Base-by-base conservation (phyloP, 2,113 vertebrate species). In the Paradoxurus hermaphroditus region DNA sequence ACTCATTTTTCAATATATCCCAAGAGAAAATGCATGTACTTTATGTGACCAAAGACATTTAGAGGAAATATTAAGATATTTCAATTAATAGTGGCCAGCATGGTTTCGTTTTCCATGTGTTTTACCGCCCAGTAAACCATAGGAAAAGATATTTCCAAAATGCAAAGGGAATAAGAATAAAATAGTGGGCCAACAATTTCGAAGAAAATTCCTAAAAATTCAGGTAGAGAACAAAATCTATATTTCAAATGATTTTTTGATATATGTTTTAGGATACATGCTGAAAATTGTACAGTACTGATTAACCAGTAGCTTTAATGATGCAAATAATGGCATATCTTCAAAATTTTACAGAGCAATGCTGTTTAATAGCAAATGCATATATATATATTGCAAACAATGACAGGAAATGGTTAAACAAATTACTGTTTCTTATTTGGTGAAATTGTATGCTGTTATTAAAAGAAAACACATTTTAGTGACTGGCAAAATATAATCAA, bases 391-490 rank as follows among this genome's bases (percentile, higher is more conserved):
- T 59, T 21, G 6, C 41, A 70, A 27, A 56, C 11, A 56, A 77
- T n/a, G 82, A 70, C 41, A 97, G 14, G 15, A 85, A 92, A 85
- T 53, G 51, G 2, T 59, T 92, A 78, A 75, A 51, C 29, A 78
- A 83, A 81, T 90, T 21, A 73, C 5, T 77, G 4, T 18, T 75
- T 23, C 5, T 82, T 49, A 87, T 81, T 87, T 51, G 27, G 7
- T 86, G 4, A 34, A 51, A 34, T 44, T 90, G 21, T 21, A 39
- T 46, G 19, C 51, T 63, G 4, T n/a, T 70, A 39, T 70, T 96
- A 44, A 82, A 96, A 79, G 59, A 88, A 94, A 79, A 49, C 82
- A 82, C 9, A 70, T 46, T 91, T 94, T 84, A 77, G n/a, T 62
- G 36, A 68, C 8, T 49, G 63, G 87, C 29, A 23, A 78, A 83